A percentile compares a stretch with the other conserved stretches of the same genome.
phyloP scores from a whole-genome alignment of 2,113 vertebrate genomes.

The Crypturellus undulatus region DNA sequence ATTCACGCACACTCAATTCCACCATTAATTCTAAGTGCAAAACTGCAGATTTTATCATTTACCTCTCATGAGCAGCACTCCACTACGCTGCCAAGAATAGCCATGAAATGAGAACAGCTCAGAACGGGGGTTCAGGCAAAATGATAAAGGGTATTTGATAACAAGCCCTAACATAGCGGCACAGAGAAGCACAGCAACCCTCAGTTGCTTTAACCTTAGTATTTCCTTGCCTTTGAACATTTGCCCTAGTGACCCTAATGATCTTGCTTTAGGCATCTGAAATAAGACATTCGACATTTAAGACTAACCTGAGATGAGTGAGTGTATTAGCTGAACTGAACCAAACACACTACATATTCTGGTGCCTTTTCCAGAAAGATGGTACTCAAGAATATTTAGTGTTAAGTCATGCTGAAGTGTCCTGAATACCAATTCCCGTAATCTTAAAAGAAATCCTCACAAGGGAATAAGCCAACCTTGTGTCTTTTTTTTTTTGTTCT shows the following conservation, averaged over 20 bases:
- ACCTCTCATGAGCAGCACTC: not conserved
- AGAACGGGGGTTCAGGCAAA: not conserved
- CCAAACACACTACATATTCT: not conserved
- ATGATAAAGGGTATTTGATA: not conserved
- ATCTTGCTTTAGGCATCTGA: not conserved
- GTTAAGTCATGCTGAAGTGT: not conserved
- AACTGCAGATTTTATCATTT: not conserved
- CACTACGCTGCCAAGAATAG: not conserved
- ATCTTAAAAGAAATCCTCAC: not conserved
- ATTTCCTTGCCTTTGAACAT: not conserved
- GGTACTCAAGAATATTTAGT: not conserved
- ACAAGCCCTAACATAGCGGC: not conserved
- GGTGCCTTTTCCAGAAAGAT: not conserved
- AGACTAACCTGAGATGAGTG: not conserved
- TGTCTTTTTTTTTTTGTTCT: not conserved
- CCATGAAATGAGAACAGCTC: not conserved
- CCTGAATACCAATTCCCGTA: not conserved
- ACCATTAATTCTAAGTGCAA: not conserved
- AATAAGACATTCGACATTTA: not conserved
- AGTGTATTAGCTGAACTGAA: not conserved
- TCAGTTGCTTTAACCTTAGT: not conserved
- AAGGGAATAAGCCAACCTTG: not conserved
- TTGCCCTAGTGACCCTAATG: not conserved
- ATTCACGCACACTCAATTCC: not conserved
- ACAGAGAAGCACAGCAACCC: not conserved